Evolutionary conservation across 2,797 vertebrate genomes (phyloP).

Genomic region (Myotis vivesi): DNA sequence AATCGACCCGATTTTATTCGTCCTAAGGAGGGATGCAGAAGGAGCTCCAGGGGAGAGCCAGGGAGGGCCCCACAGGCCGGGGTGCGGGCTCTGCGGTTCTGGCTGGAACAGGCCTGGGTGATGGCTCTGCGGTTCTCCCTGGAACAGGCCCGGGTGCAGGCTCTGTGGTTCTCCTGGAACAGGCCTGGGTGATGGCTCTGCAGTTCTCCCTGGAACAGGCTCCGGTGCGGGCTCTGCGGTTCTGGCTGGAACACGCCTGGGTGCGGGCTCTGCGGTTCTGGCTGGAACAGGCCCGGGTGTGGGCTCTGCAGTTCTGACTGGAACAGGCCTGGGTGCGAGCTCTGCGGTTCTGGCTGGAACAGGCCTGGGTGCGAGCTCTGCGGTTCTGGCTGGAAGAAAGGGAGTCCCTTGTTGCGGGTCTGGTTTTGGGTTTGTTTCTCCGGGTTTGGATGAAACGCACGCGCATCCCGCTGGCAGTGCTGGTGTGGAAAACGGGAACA

Average conservation of each 20-base stretch:
- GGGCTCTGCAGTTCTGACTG: fast-evolving
- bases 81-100: too few species aligned
- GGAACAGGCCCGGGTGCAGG: too few species aligned
- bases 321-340: too few species aligned
- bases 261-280: too few species aligned
- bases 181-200: too few species aligned
- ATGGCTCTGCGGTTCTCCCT: fast-evolving
- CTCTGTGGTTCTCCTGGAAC: too few species aligned
- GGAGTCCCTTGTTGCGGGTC: background rate
- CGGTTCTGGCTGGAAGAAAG: background rate
- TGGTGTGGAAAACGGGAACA: conserved; percentile 27
- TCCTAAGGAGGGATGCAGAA: conserved; percentile 16
- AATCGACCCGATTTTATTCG: background rate
- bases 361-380: too few species aligned
- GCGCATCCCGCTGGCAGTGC: background rate
- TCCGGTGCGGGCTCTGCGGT: background rate
- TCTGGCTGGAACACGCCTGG: background rate
- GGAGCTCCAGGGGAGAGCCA: background rate
- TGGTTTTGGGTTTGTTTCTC: conserved; percentile 62
- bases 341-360: too few species aligned
- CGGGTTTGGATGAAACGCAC: background rate
- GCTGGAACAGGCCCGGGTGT: too few species aligned
- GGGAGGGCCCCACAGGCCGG: background rate
- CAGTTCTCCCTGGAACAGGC: background rate
- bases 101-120: too few species aligned